Base-by-base conservation (phyloP, 1,140 invertebrate species). In the Trinorchestia longiramus region DNA sequence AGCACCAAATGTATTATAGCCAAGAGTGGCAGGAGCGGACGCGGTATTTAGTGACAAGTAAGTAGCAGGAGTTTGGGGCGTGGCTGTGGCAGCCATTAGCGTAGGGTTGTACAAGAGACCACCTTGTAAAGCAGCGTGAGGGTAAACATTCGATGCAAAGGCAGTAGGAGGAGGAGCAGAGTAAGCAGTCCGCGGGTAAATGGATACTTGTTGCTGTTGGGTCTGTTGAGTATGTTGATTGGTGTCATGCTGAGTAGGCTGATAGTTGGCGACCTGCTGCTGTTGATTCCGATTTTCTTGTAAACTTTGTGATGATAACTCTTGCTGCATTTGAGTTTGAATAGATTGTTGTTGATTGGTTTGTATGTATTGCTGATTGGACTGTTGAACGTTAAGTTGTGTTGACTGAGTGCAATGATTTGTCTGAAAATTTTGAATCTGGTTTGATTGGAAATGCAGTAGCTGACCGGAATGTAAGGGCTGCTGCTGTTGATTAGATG, bases 101-200 rank as follows among this genome's bases (percentile, higher is more conserved):
- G 92, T n/a, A 19, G 92, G 40, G 44, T 94, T 94, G 36, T 94
- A 94, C 43, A 94, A 17, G 41, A 94, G 92, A 40, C 92, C 40
- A n/a, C 92, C 92, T 45, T 94, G 92, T 40, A 94, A 40, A 47
- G 43, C 92, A 47, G 43, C 92, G 43, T 94, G 92, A 45, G 92
- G 92, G 47, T 94, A 94, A 47, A 47, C 44, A 94, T 47, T 94
- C 36, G 92, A 45, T 11, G 92, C 44, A 45, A 94, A 94, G 15
- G 92, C 92, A 44, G 92, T 94, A 19, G 92, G 92, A 94, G 92
- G 92, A 94, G 92, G 92, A 94, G 92, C 92, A 43, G 92, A 94
- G 40, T 94, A 94, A 43, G 92, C 92, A 44, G 92, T 94, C 40
- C 92, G 92, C 1, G 92, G 92, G 40, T 94, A 94, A 94, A 94